Evolutionary conservation across 2,888 invertebrate species (phyloP).

Genomic region (Eustalomyia histrio): DNA sequence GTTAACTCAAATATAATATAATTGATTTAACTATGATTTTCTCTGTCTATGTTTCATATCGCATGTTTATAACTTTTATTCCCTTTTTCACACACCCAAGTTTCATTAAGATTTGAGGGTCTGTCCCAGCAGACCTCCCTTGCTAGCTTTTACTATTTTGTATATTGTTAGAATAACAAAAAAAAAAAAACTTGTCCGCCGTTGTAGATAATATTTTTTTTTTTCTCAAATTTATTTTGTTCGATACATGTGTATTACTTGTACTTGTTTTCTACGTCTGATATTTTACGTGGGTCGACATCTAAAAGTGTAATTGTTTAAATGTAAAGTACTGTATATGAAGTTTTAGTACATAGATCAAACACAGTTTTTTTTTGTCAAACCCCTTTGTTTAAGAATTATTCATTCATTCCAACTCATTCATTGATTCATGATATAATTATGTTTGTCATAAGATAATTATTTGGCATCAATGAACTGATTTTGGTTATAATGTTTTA

Average conservation of each 20-base stretch:
- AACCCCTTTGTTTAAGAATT: constrained; percentile 33
- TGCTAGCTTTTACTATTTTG: constrained; percentile 38
- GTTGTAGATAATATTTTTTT: constrained; percentile 25
- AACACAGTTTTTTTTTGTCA: constrained; percentile 23
- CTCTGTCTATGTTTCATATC: no score
- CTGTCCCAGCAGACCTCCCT: no score
- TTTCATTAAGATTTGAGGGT: no score
- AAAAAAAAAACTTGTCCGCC: constrained; percentile 54
- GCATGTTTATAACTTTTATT: no score
- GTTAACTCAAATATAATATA: no score
- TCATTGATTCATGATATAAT: constrained; percentile 36
- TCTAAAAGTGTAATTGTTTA: constrained; percentile 56
- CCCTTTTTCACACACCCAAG: no score
- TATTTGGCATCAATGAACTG: constrained; percentile 41
- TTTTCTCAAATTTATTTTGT: constrained; percentile 24
- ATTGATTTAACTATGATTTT: no score
- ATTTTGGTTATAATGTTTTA: constrained; percentile 14
- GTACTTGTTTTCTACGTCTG: constrained; percentile 36
- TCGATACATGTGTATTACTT: constrained; percentile 49
- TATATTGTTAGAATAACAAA: constrained; percentile 49
- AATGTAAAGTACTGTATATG: constrained; percentile 37
- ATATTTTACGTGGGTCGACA: constrained; percentile 53
- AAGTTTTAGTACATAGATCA: background rate
- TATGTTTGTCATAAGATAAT: constrained; percentile 26
- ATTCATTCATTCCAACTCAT: constrained; percentile 30